Percentiles rank a stretch among this genome's conserved stretches.
Evolutionary conservation across 2,797 vertebrate genomes (phyloP).

Genomic region (Gymnoscopelus braueri): DNA sequence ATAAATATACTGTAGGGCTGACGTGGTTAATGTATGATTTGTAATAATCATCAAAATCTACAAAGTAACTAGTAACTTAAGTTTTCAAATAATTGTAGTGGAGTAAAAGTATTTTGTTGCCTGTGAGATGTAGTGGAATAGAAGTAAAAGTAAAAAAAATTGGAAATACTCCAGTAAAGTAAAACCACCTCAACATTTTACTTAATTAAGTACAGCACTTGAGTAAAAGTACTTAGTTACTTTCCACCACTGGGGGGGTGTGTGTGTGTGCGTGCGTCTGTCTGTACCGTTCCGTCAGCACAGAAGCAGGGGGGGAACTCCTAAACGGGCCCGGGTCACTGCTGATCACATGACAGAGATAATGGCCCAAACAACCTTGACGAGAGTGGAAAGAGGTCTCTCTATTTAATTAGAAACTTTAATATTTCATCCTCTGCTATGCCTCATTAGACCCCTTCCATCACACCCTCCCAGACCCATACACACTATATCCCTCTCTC

Average conservation of each 20-base stretch:
- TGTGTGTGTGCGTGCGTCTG: constrained; percentile 12
- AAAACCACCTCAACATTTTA: neutral
- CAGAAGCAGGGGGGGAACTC: constrained; percentile 62
- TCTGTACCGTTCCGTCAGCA: constrained; percentile 46
- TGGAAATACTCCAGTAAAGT: too few relatives aligned
- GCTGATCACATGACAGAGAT: constrained; percentile 80
- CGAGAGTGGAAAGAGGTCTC: constrained; percentile 77
- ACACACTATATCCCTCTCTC: constrained; percentile 38
- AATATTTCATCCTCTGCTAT: constrained; percentile 84
- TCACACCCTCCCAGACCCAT: constrained; percentile 65
- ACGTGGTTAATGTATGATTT: too few relatives aligned
- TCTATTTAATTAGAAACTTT: constrained; percentile 86
- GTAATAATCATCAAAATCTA: too few relatives aligned
- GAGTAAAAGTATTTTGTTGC: too few relatives aligned
- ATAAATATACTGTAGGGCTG: too few relatives aligned
- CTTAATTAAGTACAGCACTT: neutral
- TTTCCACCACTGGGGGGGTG: neutral
- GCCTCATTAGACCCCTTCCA: constrained; percentile 82
- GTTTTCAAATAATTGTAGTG: too few relatives aligned
- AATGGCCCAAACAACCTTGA: constrained; percentile 86
- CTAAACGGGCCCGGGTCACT: constrained; percentile 75
- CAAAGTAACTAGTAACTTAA: too few relatives aligned
- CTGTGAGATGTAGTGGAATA: too few relatives aligned
- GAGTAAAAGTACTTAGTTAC: too few relatives aligned
- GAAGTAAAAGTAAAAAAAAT: too few relatives aligned